phyloP scores from a whole-genome alignment of 1,140 invertebrate species.

The Odontomachus brunneus region DNA sequence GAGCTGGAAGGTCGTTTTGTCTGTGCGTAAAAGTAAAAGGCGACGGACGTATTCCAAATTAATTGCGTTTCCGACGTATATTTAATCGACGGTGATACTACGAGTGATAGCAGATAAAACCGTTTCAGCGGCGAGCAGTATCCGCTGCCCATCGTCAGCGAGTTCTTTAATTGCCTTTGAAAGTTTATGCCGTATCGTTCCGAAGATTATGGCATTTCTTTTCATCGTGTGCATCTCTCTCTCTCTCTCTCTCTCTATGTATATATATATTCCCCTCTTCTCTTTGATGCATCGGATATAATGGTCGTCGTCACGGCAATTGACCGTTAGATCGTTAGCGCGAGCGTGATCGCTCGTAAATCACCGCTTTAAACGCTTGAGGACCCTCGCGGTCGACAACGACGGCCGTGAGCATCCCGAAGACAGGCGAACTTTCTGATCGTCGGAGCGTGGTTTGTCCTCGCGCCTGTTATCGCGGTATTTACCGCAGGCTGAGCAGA shows the following conservation, averaged over 20 bases:
- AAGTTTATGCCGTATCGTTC: conserved; percentile 19
- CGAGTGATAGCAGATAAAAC: conserved; percentile 19
- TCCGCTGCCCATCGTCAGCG: neutral
- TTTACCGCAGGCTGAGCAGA: neutral
- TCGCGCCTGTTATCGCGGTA: neutral
- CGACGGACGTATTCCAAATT: conserved; percentile 15
- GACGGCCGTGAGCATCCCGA: neutral
- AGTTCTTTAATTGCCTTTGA: conserved; percentile 31
- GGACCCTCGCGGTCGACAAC: neutral
- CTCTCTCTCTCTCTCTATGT: neutral
- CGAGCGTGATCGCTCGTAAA: neutral
- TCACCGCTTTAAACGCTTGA: neutral
- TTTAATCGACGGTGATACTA: conserved; percentile 16
- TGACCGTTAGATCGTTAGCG: neutral
- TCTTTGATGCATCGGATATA: neutral
- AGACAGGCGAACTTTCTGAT: too few relatives aligned
- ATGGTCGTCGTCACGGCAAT: neutral
- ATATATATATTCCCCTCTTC: too few relatives aligned
- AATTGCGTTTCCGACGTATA: neutral
- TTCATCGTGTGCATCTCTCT: neutral
- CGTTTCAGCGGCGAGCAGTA: neutral
- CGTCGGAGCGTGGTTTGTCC: neutral
- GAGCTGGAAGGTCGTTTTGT: neutral
- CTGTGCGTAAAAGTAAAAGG: neutral
- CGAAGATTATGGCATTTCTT: conserved; percentile 15